Evolutionary conservation across 2,113 vertebrate genomes (phyloP), one percentile per base, ranked within the genome.

Genomic region (Labeo catla): DNA sequence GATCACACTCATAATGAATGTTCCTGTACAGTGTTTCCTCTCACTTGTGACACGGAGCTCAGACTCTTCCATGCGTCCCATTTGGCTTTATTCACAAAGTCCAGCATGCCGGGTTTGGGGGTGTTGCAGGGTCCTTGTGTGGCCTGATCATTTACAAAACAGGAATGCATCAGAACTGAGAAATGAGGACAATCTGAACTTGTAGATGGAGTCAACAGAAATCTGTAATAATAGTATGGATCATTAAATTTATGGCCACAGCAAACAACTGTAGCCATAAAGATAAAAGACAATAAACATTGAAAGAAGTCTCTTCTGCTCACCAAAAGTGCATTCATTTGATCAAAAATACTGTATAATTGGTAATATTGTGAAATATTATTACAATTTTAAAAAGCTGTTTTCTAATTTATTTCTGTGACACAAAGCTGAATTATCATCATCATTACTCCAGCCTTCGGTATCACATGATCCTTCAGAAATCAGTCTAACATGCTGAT

Each of bases 61-160:
- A 99, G 95, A 83, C 96, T 95, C 52, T 92, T 96, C 98, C 97
- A 98, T 0, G 97, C 94, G 4, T 98, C 97, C 97, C 97, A 98
- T 70, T 99, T 99, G 45, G 93, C 96, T 87, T 97, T 98, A 90
- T 96, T 97, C 74, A 98, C 90, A 1, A 98, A 97, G 92, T 99
- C 96, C 87, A 99, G 89, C 95, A 97, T 94, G 15, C 96, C 91
- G 0, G 97, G 97, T 91, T 97, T 98, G 39, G 97, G 95, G 15
- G 93, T 87, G 89, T 90, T 96, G 88, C 98, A 99, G 68, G 96
- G 93, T 28, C 97, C 98, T 86, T 96, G 94, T 8, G 96, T 97
- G 84, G 97, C 95, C 98, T 99, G 87, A 83, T 84, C 81, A 68
- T 87, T 76, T 88, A 81, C 19, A 81, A 34, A 73, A 65, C 23